These are phyloP conservation scores for Acrocephalus scirpaceus DNA, from an alignment of 2,797 vertebrate species.

Conservation along the genomic window DNA sequence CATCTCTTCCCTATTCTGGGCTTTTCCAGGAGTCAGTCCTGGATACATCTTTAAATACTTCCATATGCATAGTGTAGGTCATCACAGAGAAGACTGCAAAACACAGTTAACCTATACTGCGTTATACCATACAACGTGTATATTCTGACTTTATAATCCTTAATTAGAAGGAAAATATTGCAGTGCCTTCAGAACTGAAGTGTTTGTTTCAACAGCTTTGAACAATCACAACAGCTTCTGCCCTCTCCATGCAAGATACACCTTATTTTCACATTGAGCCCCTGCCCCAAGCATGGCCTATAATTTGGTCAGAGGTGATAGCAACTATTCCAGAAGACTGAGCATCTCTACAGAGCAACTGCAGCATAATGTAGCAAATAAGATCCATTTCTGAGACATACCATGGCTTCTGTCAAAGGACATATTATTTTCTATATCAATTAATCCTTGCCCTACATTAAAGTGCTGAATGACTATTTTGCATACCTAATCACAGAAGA, in stretches of 20 bases:
- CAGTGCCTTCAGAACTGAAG: background rate
- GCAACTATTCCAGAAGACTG: background rate
- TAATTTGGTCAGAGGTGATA: background rate
- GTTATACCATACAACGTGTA: rapidly evolving
- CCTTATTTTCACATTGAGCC: background rate
- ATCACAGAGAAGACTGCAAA: background rate
- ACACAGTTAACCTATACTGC: background rate
- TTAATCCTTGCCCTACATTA: background rate
- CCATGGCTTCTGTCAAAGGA: background rate
- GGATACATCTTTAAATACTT: background rate
- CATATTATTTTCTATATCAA: background rate
- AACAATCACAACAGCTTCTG: background rate
- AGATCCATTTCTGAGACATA: background rate
- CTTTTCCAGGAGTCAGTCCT: background rate
- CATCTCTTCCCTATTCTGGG: background rate
- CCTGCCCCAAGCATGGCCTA: background rate
- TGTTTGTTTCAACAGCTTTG: background rate
- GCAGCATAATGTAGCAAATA: background rate
- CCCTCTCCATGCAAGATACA: background rate
- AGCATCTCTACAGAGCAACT: background rate
- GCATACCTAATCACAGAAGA: background rate
- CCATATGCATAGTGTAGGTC: background rate
- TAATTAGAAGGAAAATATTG: background rate
- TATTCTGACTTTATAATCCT: background rate
- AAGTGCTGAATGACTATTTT: background rate